Evolutionary conservation across 2,888 invertebrate genomes (phyloP), one percentile per base, ranked within the genome.

Genomic region (Drosophila parthenogenetica): DNA sequence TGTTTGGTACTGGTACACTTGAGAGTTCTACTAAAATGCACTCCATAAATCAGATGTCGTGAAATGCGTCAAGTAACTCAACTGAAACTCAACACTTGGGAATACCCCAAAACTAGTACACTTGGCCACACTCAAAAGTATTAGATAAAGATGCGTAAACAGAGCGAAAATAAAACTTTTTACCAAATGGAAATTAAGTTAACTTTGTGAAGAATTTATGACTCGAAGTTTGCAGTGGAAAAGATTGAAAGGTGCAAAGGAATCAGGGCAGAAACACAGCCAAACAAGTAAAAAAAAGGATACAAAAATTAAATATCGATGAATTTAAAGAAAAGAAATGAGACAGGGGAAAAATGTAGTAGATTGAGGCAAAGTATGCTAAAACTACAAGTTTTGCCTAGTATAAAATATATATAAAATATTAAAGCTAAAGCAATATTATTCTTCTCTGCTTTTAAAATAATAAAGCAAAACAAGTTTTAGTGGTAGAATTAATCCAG

Each of bases 31-130:
- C 54, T 54, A 66, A 58, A 77, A 29, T 73, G 73, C 62, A 73
- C 51, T 39, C 32, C 74, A 63, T 73, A 73, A 78, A 75, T 43
- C 49, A 63, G 59, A 43, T 40, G 49, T 49, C 25, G 10, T n/a
- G 50, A 51, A 37, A 11, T 49, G 40, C 22, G 39, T 43, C 55
- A 35, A 43, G 29, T 32, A 45, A 45, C 42, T 43, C n/a, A 5
- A 8, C 22, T 45, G 13, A 16, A 59, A 51, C 43, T 13, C 32
- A 54, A 62, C 37, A 17, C n/a, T 19, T 14, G n/a, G 29, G 11
- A 14, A 32, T 55, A 46, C 51, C 51, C 51, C 40, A 48, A 51
- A 29, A 57, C 19, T 29, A 69, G 48, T 29, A 61, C 51, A 62
- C 25, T 49, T 46, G 10, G 8, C n/a, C 14, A 8, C 25, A 16